A percentile compares a stretch with the other conserved stretches of the same genome.
phyloP scores from a whole-genome alignment of 2,113 vertebrate genomes.

The Nycticebus coucang region DNA sequence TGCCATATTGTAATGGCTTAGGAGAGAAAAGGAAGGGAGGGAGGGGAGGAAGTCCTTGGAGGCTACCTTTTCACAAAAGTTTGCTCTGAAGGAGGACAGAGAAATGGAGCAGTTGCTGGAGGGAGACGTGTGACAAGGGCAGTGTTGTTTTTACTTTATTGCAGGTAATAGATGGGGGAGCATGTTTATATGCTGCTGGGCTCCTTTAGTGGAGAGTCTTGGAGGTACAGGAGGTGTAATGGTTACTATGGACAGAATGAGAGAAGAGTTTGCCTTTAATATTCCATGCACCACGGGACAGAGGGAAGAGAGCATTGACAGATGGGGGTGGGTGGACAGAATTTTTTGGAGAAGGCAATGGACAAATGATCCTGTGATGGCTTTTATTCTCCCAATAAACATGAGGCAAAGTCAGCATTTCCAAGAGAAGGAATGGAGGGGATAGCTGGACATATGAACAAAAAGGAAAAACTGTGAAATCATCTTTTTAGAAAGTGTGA shows the following conservation, averaged over 20 bases:
- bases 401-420: neutral
- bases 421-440: neutral
- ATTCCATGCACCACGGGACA: rapidly evolving
- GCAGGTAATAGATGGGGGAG: neutral
- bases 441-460: neutral
- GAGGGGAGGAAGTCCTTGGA: neutral
- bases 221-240: neutral
- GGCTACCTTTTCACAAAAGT: neutral
- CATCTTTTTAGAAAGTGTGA: neutral
- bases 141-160: neutral
- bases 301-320: neutral
- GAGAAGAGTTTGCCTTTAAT: too few relatives aligned
- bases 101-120: neutral
- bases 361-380: neutral
- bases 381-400: neutral
- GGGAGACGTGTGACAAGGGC: neutral
- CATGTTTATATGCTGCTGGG: neutral
- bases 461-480: neutral
- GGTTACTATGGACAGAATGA: neutral
- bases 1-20: neutral
- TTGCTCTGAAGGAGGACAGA: neutral
- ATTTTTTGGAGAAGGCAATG: neutral
- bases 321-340: neutral
- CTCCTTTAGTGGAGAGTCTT: neutral
- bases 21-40: neutral